Conservation (phyloP, 1,140 invertebrate genomes). For the Daktulosphaira vitifoliae region DNA sequence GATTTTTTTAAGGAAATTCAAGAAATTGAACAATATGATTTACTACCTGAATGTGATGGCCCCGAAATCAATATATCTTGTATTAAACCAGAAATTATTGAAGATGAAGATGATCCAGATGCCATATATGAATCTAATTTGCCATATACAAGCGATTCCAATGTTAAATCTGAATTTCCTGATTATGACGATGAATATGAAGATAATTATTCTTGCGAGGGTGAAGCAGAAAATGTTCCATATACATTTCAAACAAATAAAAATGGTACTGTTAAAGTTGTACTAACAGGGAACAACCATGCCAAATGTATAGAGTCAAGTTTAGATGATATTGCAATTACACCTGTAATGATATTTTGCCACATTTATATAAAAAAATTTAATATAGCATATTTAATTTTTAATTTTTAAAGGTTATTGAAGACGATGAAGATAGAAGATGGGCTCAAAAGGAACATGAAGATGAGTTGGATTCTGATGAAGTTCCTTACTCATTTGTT, state of each 20-base stretch:
- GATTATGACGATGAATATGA: constrained; percentile 27
- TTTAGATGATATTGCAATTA: not conserved
- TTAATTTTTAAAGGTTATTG: not conserved
- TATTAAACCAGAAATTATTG: constrained; percentile 22
- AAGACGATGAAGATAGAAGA: constrained; percentile 19
- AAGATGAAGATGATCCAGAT: constrained; percentile 21
- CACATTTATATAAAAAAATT: too few relatives aligned
- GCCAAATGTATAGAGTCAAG: not conserved
- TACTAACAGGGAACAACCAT: not conserved
- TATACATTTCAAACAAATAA: constrained; percentile 10
- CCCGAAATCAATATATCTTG: constrained; percentile 26
- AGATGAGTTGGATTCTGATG: constrained; percentile 10
- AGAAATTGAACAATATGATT: too few relatives aligned
- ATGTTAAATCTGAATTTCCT: constrained; percentile 16
- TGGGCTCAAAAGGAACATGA: constrained; percentile 17
- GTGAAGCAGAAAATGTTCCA: not conserved
- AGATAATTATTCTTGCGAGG: constrained; percentile 6
- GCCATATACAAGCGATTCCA: not conserved
- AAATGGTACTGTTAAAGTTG: not conserved
- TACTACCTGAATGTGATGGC: constrained; percentile 2
- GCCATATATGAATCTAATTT: constrained; percentile 13
- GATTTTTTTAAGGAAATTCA: constrained; percentile 15
- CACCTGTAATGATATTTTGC: constrained; percentile 13
- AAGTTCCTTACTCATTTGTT: constrained; percentile 15
- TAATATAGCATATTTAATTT: too few relatives aligned